Base-by-base conservation (phyloP, 2,113 vertebrate species). In the Lucifuga dentata region DNA sequence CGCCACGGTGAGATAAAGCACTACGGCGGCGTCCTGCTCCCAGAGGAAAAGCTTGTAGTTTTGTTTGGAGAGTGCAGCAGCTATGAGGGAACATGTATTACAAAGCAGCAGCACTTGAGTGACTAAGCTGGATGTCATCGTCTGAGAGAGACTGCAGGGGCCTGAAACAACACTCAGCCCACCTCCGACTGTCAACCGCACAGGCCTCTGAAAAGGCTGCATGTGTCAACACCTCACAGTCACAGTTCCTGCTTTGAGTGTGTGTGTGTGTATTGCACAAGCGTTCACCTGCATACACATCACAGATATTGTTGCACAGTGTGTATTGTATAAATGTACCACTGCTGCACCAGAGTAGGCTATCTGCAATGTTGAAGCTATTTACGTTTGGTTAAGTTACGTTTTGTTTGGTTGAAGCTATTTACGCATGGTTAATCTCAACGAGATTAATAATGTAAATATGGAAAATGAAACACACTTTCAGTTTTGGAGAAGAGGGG, bases 101-200 rank as follows among this genome's bases (percentile, higher is more conserved):
- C 84, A 90, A 89, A 88, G 80, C 59, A 9, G 50, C 49, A 49
- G 55, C 80, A 84, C 87, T 90, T 88, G 73, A 88, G 55, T 80
- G 81, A 83, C 88, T 84, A 84, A 91, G 85, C 83, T 73, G 23
- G 64, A 81, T 88, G 85, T 91, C 88, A 90, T 86, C 84, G 12
- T 87, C 73, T 73, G 68, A 76, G 69, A 72, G 78, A 67, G 73
- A 68, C 55, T 83, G 85, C 61, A 26, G 49, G 49, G 70, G 64
- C 81, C 77, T 89, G 81, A 56, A 68, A 60, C 55, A 74, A 61
- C 56, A 61, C 75, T 79, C 52, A 71, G 20, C 64, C 76, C 76
- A 79, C 64, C 66, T 24, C 41, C 12, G 51, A 78, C 74, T 81
- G 87, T 88, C 82, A 86, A 68, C 56, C 52, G 8, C 61, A 71